A percentile compares a stretch with the other conserved stretches of the same genome.
Evolutionary conservation across 2,113 vertebrate genomes (phyloP).

Genomic region (Lagopus muta): DNA sequence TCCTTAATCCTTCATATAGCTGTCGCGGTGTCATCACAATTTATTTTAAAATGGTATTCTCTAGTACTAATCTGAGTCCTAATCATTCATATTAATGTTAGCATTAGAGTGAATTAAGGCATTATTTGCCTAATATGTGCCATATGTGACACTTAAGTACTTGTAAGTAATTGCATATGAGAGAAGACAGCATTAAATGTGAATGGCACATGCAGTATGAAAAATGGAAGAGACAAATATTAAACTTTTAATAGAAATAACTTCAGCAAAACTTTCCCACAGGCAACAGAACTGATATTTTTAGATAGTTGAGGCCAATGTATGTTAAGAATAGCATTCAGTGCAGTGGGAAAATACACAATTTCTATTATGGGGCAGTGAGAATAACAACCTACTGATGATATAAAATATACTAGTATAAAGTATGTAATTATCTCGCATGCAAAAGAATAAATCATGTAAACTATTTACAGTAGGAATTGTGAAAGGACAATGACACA

Average conservation of each 20-base stretch:
- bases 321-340: constrained; percentile 78
- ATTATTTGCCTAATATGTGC: constrained; percentile 44
- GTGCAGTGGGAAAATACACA: constrained; percentile 75
- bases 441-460: constrained; percentile 69
- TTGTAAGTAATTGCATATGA: constrained; percentile 39
- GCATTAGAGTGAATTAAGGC: constrained; percentile 68
- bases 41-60: constrained; percentile 50
- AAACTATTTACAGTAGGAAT: constrained; percentile 72
- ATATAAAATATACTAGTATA: constrained; percentile 40
- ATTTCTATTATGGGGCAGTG: constrained; percentile 70
- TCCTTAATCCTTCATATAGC: constrained; percentile 59
- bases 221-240: constrained; percentile 41
- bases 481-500: constrained; percentile 46
- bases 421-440: constrained; percentile 65
- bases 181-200: background rate
- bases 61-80: constrained; percentile 61
- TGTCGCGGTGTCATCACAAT: constrained; percentile 27
- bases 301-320: constrained; percentile 72
- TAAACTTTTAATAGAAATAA: constrained; percentile 65
- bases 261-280: constrained; percentile 77
- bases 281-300: constrained; percentile 76
- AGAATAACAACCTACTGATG: constrained; percentile 63
- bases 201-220: constrained; percentile 29
- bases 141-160: constrained; percentile 47
- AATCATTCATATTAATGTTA: constrained; percentile 65